These are phyloP conservation scores for Sciurus vulgaris DNA, from an alignment of 2,797 vertebrate species.

Conservation along the genomic window DNA sequence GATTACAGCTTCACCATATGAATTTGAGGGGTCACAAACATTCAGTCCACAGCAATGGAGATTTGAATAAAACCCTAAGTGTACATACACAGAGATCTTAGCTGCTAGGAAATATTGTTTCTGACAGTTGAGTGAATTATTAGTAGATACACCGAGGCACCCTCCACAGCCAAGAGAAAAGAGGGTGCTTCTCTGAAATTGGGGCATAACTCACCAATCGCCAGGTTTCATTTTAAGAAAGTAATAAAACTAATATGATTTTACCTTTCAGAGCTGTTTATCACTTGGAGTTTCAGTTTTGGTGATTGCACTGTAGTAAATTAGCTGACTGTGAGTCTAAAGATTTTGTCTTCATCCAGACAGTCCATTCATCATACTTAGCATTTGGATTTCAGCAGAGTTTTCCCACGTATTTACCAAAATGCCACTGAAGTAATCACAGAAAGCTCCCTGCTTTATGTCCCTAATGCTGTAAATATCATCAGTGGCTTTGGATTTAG, in stretches of 20 bases:
- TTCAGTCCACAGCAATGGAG: neutral
- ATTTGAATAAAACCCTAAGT: constrained; percentile 12
- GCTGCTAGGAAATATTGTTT: neutral
- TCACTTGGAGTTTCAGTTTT: constrained; percentile 56
- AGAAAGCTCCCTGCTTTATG: constrained; percentile 44
- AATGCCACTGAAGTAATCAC: neutral
- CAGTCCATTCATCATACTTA: constrained; percentile 65
- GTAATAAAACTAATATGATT: constrained; percentile 76
- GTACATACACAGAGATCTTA: neutral
- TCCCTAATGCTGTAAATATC: constrained; percentile 42
- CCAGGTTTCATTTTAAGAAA: constrained; percentile 77
- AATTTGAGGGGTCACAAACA: neutral
- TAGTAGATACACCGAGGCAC: neutral
- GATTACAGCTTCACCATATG: neutral
- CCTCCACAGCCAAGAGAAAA: neutral
- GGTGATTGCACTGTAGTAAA: constrained; percentile 32
- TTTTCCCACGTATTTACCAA: constrained; percentile 28
- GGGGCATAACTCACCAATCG: constrained; percentile 1
- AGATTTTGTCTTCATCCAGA: constrained; percentile 65
- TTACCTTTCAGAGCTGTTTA: constrained; percentile 52
- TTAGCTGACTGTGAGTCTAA: constrained; percentile 57
- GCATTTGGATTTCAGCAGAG: constrained; percentile 67
- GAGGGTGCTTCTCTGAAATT: constrained; percentile 9
- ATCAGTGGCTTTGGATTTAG: constrained; percentile 52
- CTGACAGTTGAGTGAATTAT: neutral